Base-by-base conservation (phyloP, 2,888 invertebrate species). In the Clistopyga incitator region DNA sequence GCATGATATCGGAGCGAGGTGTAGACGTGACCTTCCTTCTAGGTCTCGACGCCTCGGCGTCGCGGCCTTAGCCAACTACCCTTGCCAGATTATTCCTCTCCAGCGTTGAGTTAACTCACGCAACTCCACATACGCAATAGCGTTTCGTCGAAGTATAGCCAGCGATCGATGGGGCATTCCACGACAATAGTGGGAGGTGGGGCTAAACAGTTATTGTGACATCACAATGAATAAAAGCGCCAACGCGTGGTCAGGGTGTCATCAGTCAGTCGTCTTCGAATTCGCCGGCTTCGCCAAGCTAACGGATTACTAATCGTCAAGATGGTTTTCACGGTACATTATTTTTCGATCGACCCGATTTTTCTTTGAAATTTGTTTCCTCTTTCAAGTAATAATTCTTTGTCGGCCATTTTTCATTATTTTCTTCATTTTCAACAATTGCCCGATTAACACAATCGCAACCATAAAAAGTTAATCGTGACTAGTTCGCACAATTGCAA, bases 311-410 rank as follows among this genome's bases (percentile, higher is more conserved):
- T 70, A 83, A 42, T 76, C 54, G 54, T 61, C 65, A 84, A 83
- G 76, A 89, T 89, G 89, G 82, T 86, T 76, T 81, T 78, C 84
- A 86, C 94, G 93, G 94, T 94, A 93, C 6, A 90, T 90, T 91
- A 91, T 84, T 50, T 10, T 45, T 80, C 25, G 20, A 29, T 67
- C 23, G 15, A 88, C 90, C 89, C 92, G 91, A 92, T 91, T 91
- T 91, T 91, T 92, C 23, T 3, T 56, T 4, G 11, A 23, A 23
- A 25, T 93, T 67, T 56, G 15, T 20, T 38, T 38, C 38, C 54
- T n/a, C 0, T 42, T 25, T 11, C 11, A 10, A 38, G 10, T 1
- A 38, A 38, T 38, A n/a, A n/a, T 38, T 47, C 47, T 18, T 52
- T 52, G 6, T 6, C n/a, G 50, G 10, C 15, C 6, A 47, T 10